Base-by-base conservation (phyloP, 2,113 vertebrate species). In the Smithornis capensis region DNA sequence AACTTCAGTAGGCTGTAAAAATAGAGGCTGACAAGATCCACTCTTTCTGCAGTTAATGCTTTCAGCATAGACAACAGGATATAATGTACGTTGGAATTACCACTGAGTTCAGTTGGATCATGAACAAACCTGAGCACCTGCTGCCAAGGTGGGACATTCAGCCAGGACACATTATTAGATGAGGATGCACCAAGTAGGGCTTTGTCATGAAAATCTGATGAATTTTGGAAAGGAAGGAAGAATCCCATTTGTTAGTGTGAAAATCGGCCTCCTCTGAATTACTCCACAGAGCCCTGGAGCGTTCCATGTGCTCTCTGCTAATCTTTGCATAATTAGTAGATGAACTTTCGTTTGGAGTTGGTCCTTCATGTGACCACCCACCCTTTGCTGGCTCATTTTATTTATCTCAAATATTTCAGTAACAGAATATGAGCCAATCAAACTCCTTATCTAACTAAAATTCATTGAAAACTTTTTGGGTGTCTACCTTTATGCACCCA, bases 1-100 rank as follows among this genome's bases (percentile, higher is more conserved):
- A 92, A 85, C 67, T 92, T 92, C 37, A 52, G 44, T 19, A 59
- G 78, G 74, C 56, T 94, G 57, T 74, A 86, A 85, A 94, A 87
- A 82, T 4, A 83, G 74, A 55, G 37, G 77, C 62, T 71, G 70
- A 38, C 42, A 75, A 49, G 65, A 77, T 78, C 60, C 62, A 27
- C 5, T 47, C 59, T 81, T 79, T 42, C 44, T 87, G 63, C 59
- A 73, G 52, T 65, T 35, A 59, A 33, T 59, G n/a, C 47, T 84
- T 75, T 22, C 63, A 83, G 75, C 45, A 42, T 0, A 52, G 31
- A 25, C 40, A 65, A 10, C 2, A 6, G 45, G 47, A 85, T 63
- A 5, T 23, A 29, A 88, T 5, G 18, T 10, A 14, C 3, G 1
- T 45, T 88, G 92, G 45, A 82, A 78, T 29, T 49, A 23, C 8